Conservation (phyloP, 2,113 vertebrate genomes). For the Perca schrenkii region DNA sequence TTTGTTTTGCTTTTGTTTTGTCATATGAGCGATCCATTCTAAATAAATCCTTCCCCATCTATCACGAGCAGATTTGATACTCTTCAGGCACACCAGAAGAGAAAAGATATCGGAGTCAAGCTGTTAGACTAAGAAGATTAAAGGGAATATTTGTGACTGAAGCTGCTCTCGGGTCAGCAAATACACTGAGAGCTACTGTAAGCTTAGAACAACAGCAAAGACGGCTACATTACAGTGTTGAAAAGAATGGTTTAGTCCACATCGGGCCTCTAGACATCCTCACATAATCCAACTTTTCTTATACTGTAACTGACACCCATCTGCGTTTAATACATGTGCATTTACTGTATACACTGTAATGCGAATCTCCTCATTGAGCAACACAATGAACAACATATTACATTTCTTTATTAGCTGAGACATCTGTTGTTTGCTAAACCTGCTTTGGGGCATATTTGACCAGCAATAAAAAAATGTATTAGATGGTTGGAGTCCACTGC, state of each 20-base stretch:
- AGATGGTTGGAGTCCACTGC: conserved; percentile 6
- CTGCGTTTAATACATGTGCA: conserved; percentile 23
- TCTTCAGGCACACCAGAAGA: conserved; percentile 62
- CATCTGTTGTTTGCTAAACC: conserved; percentile 25
- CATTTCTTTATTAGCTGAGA: conserved; percentile 21
- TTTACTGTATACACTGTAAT: conserved; percentile 12
- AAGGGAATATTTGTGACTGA: conserved; percentile 72
- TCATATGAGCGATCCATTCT: conserved; percentile 44
- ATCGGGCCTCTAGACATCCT: conserved; percentile 27
- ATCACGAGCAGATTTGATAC: conserved; percentile 58
- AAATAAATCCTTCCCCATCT: conserved; percentile 61
- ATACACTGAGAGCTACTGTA: conserved; percentile 55
- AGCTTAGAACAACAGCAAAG: conserved; percentile 57
- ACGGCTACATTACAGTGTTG: conserved; percentile 29
- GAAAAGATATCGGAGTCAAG: conserved; percentile 66
- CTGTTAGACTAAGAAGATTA: conserved; percentile 78
- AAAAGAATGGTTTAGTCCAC: conserved; percentile 45
- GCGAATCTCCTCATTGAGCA: conserved; percentile 5
- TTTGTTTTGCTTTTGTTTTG: conserved; percentile 46
- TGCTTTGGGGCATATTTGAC: conserved; percentile 26
- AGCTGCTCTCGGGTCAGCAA: conserved; percentile 68
- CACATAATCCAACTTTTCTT: conserved; percentile 52
- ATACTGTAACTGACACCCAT: conserved; percentile 21
- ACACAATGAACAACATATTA: not conserved
- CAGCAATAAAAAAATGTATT: not conserved